Conservation (phyloP, 92 coral and sea anemone species). For the Isaurus tuberculatus region DNA sequence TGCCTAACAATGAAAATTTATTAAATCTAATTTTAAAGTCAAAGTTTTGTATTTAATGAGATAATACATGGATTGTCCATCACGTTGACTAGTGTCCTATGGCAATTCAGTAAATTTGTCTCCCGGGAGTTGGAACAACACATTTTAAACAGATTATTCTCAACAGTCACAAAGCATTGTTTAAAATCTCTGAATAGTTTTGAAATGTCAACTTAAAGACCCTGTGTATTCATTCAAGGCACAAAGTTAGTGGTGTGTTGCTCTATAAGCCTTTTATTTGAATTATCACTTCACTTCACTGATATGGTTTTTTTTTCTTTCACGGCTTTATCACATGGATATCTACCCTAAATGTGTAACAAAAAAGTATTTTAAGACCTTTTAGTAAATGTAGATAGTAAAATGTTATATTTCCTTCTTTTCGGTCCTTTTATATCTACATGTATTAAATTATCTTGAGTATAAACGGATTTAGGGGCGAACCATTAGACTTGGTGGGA, state of each 20-base stretch:
- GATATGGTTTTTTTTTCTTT: no score
- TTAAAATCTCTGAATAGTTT: neutral
- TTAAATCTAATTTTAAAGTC: slow-evolving; percentile 40
- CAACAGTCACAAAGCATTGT: neutral
- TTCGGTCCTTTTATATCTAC: no score
- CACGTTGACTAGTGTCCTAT: slow-evolving; percentile 6
- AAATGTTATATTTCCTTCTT: no score
- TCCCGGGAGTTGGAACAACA: neutral
- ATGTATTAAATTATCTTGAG: no score
- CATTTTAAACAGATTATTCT: slow-evolving; percentile 3
- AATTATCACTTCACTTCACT: no score
- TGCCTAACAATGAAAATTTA: slow-evolving; percentile 38
- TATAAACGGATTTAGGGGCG: no score
- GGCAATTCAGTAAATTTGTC: neutral
- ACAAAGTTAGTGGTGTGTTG: neutral
- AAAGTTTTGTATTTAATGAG: slow-evolving; percentile 17
- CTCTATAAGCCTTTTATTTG: neutral
- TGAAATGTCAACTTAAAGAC: neutral
- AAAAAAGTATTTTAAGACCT: no score
- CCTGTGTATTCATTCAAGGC: neutral
- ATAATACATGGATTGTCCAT: neutral
- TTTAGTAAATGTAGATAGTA: no score
- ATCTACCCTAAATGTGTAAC: no score
- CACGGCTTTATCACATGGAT: no score
- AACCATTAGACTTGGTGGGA: no score